Percentiles rank a stretch among this genome's conserved stretches.
phyloP scores from a whole-genome alignment of 2,113 vertebrate species.

The Morphnarchus princeps region DNA sequence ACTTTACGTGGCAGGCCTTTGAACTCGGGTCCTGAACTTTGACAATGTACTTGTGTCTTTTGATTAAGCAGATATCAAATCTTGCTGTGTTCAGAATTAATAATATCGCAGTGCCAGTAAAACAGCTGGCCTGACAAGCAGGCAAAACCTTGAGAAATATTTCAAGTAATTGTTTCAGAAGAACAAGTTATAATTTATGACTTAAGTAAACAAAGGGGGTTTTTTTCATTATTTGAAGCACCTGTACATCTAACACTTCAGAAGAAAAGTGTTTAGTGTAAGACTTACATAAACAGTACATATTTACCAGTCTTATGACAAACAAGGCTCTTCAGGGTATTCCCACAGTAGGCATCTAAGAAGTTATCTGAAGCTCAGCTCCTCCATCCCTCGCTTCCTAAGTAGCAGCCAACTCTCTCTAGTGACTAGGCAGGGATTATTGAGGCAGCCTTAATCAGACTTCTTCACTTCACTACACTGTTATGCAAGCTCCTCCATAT shows the following conservation, averaged over 20 bases:
- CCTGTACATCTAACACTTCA: background rate
- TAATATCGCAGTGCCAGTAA: background rate
- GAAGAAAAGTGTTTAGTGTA: background rate
- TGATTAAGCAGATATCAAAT: background rate
- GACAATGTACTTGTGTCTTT: background rate
- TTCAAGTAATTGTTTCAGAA: background rate
- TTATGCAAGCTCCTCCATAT: background rate
- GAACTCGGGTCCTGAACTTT: background rate
- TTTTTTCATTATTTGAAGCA: background rate
- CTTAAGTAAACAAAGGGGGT: background rate
- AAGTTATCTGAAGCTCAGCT: background rate
- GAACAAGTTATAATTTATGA: background rate
- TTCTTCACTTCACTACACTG: background rate
- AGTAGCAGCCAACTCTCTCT: background rate
- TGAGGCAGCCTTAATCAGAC: background rate
- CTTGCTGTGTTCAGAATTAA: background rate
- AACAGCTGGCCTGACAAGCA: background rate
- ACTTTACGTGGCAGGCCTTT: constrained; percentile 15
- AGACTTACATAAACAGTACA: background rate
- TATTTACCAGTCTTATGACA: background rate
- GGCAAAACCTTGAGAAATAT: background rate
- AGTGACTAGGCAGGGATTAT: background rate
- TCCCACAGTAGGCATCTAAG: background rate
- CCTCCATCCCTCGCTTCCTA: background rate
- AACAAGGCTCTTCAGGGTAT: background rate